Conservation (phyloP, 2,888 invertebrate species). For the Germaria angustata region DNA sequence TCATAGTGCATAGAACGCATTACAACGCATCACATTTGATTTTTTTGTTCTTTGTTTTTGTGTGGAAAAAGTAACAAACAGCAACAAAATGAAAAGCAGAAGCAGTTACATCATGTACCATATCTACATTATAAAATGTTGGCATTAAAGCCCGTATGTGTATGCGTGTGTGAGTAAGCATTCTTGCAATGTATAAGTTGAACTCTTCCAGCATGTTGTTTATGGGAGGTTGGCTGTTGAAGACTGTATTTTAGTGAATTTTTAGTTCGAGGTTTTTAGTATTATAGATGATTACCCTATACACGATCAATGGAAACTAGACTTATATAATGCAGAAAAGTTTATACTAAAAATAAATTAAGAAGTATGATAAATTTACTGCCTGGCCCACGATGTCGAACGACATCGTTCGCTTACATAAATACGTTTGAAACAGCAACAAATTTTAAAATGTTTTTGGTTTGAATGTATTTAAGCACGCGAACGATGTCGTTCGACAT, state of each 20-base stretch:
- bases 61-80: background rate
- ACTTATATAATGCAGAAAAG: background rate
- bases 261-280: constrained; percentile 20
- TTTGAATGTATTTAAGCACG: no score
- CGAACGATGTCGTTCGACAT: no score
- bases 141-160: no score
- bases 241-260: constrained; percentile 30
- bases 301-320: background rate
- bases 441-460: no score
- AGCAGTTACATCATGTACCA: constrained; percentile 27
- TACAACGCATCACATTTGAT: constrained; percentile 53
- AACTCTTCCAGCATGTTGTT: constrained; percentile 20
- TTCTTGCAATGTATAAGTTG: background rate
- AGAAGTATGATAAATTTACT: no score
- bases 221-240: constrained; percentile 21
- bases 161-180: background rate
- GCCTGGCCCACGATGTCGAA: no score
- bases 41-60: background rate
- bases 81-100: constrained; percentile 14
- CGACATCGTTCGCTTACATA: no score
- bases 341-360: background rate
- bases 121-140: constrained; percentile 30
- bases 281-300: constrained; percentile 14
- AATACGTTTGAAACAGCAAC: no score
- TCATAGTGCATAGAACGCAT: constrained; percentile 35